Evolutionary conservation across 2,888 invertebrate genomes (phyloP).

Genomic region (Unio delphinus): DNA sequence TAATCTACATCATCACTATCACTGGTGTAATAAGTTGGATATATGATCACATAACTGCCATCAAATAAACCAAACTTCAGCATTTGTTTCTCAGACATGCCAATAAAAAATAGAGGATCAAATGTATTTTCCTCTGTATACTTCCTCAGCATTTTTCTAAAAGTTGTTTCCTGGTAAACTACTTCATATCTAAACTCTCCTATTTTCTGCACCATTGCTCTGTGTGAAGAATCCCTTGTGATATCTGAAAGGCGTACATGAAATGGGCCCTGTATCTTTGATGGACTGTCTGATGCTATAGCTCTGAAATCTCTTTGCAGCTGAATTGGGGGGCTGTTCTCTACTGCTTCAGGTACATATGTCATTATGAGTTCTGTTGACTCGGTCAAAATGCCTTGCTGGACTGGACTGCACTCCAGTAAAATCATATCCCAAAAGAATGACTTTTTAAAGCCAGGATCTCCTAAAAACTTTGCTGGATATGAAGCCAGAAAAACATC

Average conservation of each 20-base stretch:
- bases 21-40: constrained; percentile 23
- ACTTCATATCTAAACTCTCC: constrained; percentile 40
- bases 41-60: constrained; percentile 55
- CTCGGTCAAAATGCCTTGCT: constrained; percentile 50
- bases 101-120: constrained; percentile 56
- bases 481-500: constrained; percentile 58
- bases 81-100: constrained; percentile 58
- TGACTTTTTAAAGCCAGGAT: constrained; percentile 40
- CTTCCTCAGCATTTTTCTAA: constrained; percentile 48
- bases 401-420: constrained; percentile 57
- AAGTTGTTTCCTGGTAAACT: constrained; percentile 52
- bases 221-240: constrained; percentile 9
- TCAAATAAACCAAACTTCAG: constrained; percentile 56
- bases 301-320: constrained; percentile 28
- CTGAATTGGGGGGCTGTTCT: constrained; percentile 6
- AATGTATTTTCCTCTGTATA: constrained; percentile 45
- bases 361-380: constrained; percentile 56
- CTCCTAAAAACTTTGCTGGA: constrained; percentile 42
- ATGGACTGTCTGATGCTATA: constrained; percentile 11
- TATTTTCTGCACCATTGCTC: constrained; percentile 11
- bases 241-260: constrained; percentile 53
- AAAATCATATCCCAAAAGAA: constrained; percentile 56
- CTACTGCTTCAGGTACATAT: constrained; percentile 36
- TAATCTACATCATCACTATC: constrained; percentile 16
- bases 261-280: constrained; percentile 21